phyloP scores from a whole-genome alignment of 1,140 invertebrate genomes.

The Drosophila punjabiensis region DNA sequence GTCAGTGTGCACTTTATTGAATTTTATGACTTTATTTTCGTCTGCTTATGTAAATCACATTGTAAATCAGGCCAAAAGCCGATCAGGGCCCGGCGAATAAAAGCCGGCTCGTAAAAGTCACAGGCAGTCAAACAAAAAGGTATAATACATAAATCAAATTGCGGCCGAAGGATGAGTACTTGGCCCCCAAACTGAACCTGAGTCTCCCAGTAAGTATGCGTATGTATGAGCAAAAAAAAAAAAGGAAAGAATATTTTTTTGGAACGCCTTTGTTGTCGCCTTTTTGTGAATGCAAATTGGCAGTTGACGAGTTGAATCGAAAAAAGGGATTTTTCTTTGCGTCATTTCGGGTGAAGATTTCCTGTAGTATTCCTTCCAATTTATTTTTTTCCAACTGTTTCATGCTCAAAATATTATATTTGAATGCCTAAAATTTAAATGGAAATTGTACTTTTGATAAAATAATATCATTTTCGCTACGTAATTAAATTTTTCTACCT shows the following conservation, averaged over 20 bases:
- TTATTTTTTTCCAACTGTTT: conserved; percentile 8
- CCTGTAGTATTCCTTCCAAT: background rate
- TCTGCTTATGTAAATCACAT: conserved; percentile 77
- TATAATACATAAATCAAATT: conserved; percentile 77
- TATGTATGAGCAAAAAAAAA: conserved; percentile 2
- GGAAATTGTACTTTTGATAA: background rate
- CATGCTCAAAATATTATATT: background rate
- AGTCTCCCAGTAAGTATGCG: conserved; percentile 39
- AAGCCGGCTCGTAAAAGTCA: conserved; percentile 41
- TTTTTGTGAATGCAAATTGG: conserved; percentile 68
- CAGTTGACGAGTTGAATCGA: conserved; percentile 46
- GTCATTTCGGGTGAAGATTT: background rate
- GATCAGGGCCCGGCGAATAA: conserved; percentile 43
- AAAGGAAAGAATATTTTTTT: conserved; percentile 20
- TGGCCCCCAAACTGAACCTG: conserved; percentile 36
- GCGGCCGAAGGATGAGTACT: conserved; percentile 44
- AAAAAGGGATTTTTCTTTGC: conserved; percentile 16
- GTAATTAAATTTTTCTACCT: background rate
- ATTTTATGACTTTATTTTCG: conserved; percentile 76
- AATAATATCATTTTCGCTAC: background rate
- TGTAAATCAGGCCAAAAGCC: conserved; percentile 67
- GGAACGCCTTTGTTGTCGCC: conserved; percentile 56
- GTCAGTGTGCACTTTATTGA: conserved; percentile 77
- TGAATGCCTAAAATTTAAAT: background rate
- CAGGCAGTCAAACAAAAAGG: conserved; percentile 49